Conservation (phyloP, 2,113 vertebrate genomes). For the Lophotis ruficrista region DNA sequence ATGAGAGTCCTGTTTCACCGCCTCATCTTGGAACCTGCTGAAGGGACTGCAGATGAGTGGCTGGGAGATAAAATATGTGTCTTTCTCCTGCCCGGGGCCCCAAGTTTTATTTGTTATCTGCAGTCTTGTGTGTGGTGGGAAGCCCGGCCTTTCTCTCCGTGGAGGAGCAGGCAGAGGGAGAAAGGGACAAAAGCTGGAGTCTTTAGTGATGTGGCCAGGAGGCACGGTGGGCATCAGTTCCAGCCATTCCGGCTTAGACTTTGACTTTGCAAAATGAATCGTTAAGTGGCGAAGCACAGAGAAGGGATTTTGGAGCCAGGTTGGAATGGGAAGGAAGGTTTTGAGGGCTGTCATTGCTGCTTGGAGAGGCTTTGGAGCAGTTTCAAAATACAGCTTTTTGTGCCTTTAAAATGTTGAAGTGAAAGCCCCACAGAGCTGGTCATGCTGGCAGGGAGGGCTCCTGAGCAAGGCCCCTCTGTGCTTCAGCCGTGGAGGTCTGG, state of each 20-base stretch:
- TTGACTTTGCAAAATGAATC: neutral
- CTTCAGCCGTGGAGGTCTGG: neutral
- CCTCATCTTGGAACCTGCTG: neutral
- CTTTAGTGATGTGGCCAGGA: neutral
- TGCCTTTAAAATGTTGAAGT: neutral
- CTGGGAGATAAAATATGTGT: neutral
- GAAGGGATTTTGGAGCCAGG: neutral
- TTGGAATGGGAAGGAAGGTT: neutral
- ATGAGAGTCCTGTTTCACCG: neutral
- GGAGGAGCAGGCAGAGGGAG: neutral
- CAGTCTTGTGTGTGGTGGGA: neutral
- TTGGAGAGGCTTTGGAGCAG: neutral
- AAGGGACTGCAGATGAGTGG: neutral
- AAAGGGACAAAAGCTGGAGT: neutral
- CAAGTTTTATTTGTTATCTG: neutral
- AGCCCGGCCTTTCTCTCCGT: neutral
- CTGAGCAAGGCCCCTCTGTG: neutral
- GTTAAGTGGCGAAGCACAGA: neutral
- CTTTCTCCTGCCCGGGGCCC: neutral
- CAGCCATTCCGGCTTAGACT: fast-evolving
- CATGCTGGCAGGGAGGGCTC: neutral
- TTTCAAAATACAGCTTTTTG: neutral
- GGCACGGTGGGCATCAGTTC: neutral
- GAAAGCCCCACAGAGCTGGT: neutral
- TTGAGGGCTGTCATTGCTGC: neutral